phyloP scores from a whole-genome alignment of 2,888 invertebrate species.

The Megalurothrips usitatus region DNA sequence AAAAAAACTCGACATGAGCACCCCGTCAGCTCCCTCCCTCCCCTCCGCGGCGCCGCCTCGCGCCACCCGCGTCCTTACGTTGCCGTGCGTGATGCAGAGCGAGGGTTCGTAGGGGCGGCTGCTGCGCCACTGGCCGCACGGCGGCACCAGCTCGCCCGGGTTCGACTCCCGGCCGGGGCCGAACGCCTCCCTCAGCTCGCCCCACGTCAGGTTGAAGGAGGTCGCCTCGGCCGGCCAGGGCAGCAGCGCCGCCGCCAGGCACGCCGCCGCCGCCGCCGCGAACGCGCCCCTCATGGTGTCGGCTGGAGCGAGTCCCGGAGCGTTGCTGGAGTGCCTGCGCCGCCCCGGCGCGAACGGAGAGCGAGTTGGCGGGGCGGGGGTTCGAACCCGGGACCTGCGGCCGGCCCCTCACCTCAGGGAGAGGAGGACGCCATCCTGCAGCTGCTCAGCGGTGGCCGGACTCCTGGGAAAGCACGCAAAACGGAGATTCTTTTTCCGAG shows the following conservation, averaged over 20 bases:
- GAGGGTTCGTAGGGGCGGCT: background rate
- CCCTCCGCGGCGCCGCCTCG: too few species aligned
- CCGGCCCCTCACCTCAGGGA: too few species aligned
- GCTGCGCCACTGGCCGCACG: slow-evolving; percentile 1
- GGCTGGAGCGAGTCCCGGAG: too few species aligned
- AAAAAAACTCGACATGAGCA: background rate
- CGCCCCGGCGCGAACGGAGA: too few species aligned
- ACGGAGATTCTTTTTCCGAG: too few species aligned
- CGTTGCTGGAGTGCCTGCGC: too few species aligned
- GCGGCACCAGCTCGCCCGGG: slow-evolving; percentile 10
- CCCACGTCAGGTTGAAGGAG: slow-evolving; percentile 2
- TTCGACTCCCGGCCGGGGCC: background rate
- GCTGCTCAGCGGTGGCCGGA: too few species aligned
- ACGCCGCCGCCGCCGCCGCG: background rate
- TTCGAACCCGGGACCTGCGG: too few species aligned
- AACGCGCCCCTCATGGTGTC: too few species aligned
- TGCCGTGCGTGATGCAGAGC: slow-evolving; percentile 15
- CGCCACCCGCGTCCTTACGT: background rate
- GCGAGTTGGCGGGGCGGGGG: too few species aligned
- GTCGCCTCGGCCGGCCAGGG: background rate
- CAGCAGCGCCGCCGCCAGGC: background rate
- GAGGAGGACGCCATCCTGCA: too few species aligned
- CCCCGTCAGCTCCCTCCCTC: background rate
- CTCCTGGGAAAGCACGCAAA: too few species aligned
- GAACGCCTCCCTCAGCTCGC: slow-evolving; percentile 18